These are phyloP conservation scores for Globicephala melas DNA, from an alignment of 2,113 vertebrate species.

Conservation along the genomic window DNA sequence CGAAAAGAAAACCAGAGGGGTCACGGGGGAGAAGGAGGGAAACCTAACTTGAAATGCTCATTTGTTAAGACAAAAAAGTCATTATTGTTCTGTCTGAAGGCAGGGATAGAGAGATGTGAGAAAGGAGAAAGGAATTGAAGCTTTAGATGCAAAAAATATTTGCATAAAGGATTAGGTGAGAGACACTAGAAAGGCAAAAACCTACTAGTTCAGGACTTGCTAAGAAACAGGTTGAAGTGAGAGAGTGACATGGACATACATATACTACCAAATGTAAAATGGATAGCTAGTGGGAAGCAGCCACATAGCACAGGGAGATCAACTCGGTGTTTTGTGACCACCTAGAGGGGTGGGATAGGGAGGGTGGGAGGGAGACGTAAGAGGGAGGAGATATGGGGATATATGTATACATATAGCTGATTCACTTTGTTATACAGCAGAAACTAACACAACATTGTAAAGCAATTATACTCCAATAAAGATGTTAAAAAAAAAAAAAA, in stretches of 20 bases:
- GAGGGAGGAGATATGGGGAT: too few species aligned
- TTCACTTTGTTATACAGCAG: too few species aligned
- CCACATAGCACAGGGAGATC: too few species aligned
- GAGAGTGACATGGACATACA: too few species aligned
- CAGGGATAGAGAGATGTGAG: background rate
- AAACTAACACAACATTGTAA: too few species aligned
- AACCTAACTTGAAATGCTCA: slow-evolving; percentile 26
- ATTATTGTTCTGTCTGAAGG: background rate
- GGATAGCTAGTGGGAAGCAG: too few species aligned
- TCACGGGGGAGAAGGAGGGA: background rate
- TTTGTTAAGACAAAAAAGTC: background rate
- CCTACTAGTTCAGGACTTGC: background rate
- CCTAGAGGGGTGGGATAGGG: too few species aligned
- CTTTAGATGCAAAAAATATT: background rate
- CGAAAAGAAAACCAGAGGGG: background rate
- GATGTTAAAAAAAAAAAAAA: background rate
- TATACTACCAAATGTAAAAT: too few species aligned
- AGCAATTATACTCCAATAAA: too few species aligned
- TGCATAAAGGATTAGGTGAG: background rate
- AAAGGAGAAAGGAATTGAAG: background rate
- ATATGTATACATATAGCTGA: too few species aligned
- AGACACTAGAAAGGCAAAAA: background rate
- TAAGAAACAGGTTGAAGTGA: background rate
- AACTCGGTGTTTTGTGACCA: fast-evolving
- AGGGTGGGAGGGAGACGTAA: too few species aligned